A percentile compares a stretch with the other conserved stretches of the same genome.
phyloP scores from a whole-genome alignment of 2,113 vertebrate species.

The Anthoscopus minutus region DNA sequence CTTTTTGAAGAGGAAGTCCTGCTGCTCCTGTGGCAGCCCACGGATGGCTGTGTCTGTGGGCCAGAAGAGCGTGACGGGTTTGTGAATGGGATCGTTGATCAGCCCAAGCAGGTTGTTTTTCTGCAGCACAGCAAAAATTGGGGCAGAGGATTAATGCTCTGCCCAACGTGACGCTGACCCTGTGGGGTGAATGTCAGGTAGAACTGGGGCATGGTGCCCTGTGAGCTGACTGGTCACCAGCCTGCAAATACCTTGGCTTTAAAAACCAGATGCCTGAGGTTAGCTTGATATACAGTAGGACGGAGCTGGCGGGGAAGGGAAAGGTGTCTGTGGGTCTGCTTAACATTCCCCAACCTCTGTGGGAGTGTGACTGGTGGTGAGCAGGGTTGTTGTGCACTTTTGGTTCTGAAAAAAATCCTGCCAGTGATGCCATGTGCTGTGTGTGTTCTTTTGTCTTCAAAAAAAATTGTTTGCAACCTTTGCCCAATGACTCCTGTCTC shows the following conservation, averaged over 20 bases:
- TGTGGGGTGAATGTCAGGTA: not conserved
- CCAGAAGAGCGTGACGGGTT: constrained; percentile 84
- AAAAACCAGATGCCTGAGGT: not conserved
- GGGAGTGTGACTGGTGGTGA: not conserved
- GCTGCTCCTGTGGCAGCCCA: constrained; percentile 76
- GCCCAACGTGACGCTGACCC: not conserved
- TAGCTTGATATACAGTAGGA: not conserved
- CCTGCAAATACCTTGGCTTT: not conserved
- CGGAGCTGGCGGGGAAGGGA: not conserved
- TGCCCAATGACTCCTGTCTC: not conserved
- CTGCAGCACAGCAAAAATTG: constrained; percentile 63
- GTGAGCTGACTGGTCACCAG: not conserved
- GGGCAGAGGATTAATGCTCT: not conserved
- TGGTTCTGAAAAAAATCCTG: not conserved
- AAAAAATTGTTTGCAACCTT: not conserved
- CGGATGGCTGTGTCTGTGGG: constrained; percentile 80
- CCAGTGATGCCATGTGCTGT: not conserved
- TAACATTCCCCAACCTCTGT: not conserved
- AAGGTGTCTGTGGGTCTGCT: not conserved
- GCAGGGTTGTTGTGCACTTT: not conserved
- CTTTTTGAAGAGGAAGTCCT: constrained; percentile 80
- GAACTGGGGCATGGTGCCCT: not conserved
- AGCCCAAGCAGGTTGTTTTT: constrained; percentile 76
- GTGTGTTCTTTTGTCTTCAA: not conserved
- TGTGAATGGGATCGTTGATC: constrained; percentile 72